These are phyloP conservation scores for Acrocephalus scirpaceus DNA, from an alignment of 2,797 vertebrate genomes.

Conservation along the genomic window DNA sequence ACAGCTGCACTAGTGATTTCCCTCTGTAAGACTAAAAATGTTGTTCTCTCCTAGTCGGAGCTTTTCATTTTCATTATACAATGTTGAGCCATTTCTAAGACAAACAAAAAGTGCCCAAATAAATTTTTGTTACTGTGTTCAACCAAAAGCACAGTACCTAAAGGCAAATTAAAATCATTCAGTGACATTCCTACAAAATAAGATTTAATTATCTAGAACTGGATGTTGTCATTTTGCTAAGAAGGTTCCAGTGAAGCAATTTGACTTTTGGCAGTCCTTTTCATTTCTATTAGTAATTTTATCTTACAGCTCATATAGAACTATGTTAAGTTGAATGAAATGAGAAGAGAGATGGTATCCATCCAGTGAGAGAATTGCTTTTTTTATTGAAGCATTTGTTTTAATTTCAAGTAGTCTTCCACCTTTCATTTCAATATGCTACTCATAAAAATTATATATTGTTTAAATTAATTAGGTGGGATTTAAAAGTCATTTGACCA, in stretches of 20 bases:
- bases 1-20: neutral
- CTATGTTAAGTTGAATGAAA: neutral
- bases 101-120: neutral
- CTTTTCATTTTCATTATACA: neutral
- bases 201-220: conserved; percentile 33
- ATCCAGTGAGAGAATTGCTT: conserved; percentile 1
- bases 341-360: neutral
- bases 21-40: neutral
- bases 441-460: neutral
- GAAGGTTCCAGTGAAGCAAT: conserved; percentile 18
- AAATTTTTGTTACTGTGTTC: conserved; percentile 16
- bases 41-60: neutral
- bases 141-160: conserved; percentile 13
- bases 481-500: neutral
- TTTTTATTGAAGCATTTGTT: conserved; percentile 13
- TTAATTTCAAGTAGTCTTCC: conserved; percentile 32
- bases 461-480: neutral
- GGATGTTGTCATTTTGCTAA: conserved; percentile 21
- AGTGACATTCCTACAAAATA: conserved; percentile 31
- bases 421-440: neutral
- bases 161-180: conserved; percentile 43
- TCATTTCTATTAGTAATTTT: conserved; percentile 15
- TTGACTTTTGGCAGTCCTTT: conserved; percentile 9
- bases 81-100: neutral
- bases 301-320: conserved; percentile 12